A percentile compares a stretch with the other conserved stretches of the same genome.
These are phyloP conservation scores for Hirtodrosophila duncani DNA, from an alignment of 2,888 invertebrate genomes.

Conservation along the genomic window DNA sequence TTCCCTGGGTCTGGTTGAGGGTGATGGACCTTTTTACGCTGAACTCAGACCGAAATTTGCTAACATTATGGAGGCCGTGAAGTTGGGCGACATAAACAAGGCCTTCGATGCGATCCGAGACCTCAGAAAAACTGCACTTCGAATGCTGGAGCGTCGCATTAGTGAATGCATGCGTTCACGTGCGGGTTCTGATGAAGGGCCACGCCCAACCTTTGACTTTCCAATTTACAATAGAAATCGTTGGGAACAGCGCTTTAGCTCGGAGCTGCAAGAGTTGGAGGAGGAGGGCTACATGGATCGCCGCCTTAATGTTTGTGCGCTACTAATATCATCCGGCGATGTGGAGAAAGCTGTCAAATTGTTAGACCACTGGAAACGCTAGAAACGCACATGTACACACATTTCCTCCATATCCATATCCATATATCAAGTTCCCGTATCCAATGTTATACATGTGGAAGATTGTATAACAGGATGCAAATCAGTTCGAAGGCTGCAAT, in stretches of 20 bases:
- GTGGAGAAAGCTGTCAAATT: conserved; percentile 40
- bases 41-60: conserved; percentile 8
- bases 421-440: background rate
- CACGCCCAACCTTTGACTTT: conserved; percentile 25
- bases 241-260: conserved; percentile 26
- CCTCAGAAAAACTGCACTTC: conserved; percentile 10
- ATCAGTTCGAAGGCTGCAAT: no score
- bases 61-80: conserved; percentile 16
- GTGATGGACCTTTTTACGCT: background rate
- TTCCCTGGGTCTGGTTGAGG: fast-evolving
- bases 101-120: conserved; percentile 1
- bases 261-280: conserved; percentile 30
- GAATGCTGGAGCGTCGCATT: conserved; percentile 7
- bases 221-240: conserved; percentile 26
- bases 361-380: conserved; percentile 44
- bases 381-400: background rate
- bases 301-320: conserved; percentile 42
- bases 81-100: conserved; percentile 9
- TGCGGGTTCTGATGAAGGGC: no score
- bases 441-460: no score
- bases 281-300: conserved; percentile 38
- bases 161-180: no score
- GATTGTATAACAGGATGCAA: no score
- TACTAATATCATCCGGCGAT: conserved; percentile 42
- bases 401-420: background rate